Percentiles rank a stretch among this genome's conserved stretches.
Evolutionary conservation across 2,113 vertebrate genomes (phyloP).

Genomic region (Illadopsis cleaveri): DNA sequence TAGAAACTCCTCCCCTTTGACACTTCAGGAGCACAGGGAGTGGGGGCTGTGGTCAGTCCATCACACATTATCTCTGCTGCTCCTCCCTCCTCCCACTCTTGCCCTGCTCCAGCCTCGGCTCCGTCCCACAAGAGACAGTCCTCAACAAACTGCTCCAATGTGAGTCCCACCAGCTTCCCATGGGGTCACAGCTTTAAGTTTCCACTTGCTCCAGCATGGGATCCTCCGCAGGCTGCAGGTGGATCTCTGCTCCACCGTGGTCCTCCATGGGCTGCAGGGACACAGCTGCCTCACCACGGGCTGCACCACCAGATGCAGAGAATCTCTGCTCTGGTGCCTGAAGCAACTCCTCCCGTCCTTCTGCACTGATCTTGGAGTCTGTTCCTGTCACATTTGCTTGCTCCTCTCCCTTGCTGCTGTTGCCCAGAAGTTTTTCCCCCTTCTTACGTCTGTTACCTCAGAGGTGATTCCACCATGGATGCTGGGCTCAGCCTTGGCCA

Average conservation of each 20-base stretch:
- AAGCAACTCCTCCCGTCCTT: background rate
- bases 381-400: background rate
- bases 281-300: background rate
- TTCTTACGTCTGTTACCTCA: rapidly evolving
- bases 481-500: background rate
- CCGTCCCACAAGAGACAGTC: background rate
- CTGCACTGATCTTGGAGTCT: background rate
- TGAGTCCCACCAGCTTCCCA: background rate
- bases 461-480: background rate
- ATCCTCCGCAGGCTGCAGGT: background rate
- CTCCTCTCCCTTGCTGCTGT: background rate
- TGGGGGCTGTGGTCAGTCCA: background rate
- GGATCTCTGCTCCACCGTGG: background rate
- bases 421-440: background rate
- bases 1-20: background rate
- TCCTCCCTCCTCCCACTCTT: background rate
- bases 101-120: background rate
- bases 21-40: no score
- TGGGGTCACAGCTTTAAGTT: background rate
- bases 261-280: background rate
- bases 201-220: background rate
- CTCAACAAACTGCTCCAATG: background rate
- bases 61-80: background rate
- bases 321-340: rapidly evolving
- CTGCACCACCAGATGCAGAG: background rate